Evolutionary conservation across 2,797 vertebrate genomes (phyloP).

Genomic region (Leptodactylus fallax): DNA sequence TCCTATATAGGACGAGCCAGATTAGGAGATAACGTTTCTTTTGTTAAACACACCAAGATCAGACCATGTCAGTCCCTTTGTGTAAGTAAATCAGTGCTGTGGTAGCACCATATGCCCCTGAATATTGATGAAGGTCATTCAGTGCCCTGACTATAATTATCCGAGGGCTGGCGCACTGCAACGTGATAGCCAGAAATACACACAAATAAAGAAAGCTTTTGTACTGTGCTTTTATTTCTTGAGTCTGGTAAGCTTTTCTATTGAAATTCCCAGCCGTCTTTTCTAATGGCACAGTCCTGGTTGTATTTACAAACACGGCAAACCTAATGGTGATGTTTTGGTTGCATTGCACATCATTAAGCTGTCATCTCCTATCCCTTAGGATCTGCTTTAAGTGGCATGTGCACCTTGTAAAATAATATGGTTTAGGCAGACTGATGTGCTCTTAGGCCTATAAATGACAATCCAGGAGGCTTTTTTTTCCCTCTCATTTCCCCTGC

Average conservation of each 20-base stretch:
- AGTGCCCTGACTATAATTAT: not conserved
- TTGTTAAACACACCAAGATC: no score
- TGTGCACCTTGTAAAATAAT: conserved; percentile 9
- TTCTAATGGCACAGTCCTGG: not conserved
- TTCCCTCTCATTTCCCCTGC: not conserved
- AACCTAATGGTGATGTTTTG: conserved; percentile 12
- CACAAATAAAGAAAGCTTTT: not conserved
- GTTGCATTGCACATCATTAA: not conserved
- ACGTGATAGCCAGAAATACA: not conserved
- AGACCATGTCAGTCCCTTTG: not conserved
- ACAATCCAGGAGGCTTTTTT: not conserved
- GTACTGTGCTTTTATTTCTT: not conserved
- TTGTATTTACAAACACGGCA: not conserved
- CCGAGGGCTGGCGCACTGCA: not conserved
- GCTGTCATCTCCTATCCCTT: not conserved
- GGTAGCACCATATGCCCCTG: not conserved
- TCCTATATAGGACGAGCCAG: no score
- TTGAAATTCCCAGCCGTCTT: not conserved
- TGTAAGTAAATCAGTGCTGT: not conserved
- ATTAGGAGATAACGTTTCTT: no score
- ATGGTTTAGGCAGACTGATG: not conserved
- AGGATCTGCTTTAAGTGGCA: not conserved
- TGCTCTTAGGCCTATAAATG: not conserved
- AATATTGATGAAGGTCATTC: not conserved
- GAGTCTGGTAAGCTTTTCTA: no score